Evolutionary conservation across 2,888 invertebrate genomes (phyloP).

Genomic region (Eurois occulta): DNA sequence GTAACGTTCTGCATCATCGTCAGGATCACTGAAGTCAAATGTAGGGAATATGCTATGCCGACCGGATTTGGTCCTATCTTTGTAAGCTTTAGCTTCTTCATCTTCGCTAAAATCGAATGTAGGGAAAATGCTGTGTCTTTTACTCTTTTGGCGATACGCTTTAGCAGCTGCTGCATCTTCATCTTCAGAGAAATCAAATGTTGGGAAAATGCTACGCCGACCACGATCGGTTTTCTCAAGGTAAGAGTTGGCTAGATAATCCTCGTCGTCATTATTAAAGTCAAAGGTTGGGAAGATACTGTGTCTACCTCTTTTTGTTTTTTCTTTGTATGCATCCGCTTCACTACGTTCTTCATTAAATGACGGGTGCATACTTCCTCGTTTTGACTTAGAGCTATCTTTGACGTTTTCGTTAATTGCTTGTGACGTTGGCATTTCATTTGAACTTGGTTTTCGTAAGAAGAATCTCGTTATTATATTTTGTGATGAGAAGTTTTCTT

Average conservation of each 20-base stretch:
- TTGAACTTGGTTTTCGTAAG: constrained; percentile 80
- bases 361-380: constrained; percentile 84
- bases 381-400: constrained; percentile 75
- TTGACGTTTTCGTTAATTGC: constrained; percentile 74
- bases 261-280: constrained; percentile 81
- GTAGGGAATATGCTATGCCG: constrained; percentile 85
- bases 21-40: constrained; percentile 85
- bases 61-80: constrained; percentile 82
- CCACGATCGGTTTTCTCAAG: constrained; percentile 81
- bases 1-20: constrained; percentile 81
- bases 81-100: constrained; percentile 80
- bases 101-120: constrained; percentile 84
- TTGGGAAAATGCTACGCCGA: constrained; percentile 83
- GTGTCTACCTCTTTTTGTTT: constrained; percentile 82
- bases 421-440: constrained; percentile 81
- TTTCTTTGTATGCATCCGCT: constrained; percentile 82
- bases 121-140: constrained; percentile 84
- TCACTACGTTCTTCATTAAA: constrained; percentile 79
- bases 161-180: constrained; percentile 79
- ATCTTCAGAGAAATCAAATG: constrained; percentile 86
- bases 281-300: constrained; percentile 86
- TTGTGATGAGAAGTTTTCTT: constrained; percentile 73
- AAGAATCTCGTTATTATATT: constrained; percentile 81
- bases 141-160: constrained; percentile 79
- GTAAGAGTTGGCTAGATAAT: constrained; percentile 74